These are phyloP conservation scores for Charadrius vociferus DNA, from an alignment of 2,113 vertebrate species.

Conservation along the genomic window DNA sequence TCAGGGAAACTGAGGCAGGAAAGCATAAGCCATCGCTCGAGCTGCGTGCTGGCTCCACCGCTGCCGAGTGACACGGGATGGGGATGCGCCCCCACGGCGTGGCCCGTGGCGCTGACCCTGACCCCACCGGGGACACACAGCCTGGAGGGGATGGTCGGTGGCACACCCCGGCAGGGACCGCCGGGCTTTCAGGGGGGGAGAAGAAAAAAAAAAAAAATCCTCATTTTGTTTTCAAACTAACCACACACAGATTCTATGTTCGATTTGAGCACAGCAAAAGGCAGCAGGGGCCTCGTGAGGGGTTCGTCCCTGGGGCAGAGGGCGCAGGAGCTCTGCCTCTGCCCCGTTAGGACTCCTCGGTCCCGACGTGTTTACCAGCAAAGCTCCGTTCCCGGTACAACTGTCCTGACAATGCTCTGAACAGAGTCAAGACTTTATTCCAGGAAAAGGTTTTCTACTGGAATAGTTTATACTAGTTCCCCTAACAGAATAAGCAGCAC, in stretches of 20 bases:
- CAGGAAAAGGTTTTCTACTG: slow-evolving; percentile 45
- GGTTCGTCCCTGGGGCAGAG: neutral
- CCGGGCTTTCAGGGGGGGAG: neutral
- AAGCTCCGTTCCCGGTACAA: neutral
- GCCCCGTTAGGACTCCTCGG: neutral
- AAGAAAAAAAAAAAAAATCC: neutral
- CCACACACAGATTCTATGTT: accelerated
- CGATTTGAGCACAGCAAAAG: neutral
- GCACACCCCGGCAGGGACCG: neutral
- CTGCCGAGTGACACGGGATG: neutral
- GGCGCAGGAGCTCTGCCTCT: neutral
- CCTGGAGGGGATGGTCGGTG: neutral
- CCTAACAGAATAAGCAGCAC: slow-evolving; percentile 21
- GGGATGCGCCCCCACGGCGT: accelerated
- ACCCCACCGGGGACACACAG: neutral
- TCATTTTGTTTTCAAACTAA: neutral
- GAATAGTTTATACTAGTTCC: slow-evolving; percentile 32
- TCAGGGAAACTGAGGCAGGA: neutral
- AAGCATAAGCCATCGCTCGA: neutral
- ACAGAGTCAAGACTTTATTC: slow-evolving; percentile 35
- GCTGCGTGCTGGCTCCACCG: neutral
- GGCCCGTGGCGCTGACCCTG: accelerated
- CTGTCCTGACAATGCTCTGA: slow-evolving; percentile 6
- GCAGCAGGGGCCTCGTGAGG: neutral
- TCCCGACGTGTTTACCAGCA: neutral